Evolutionary conservation across 2,888 invertebrate genomes (phyloP).

Genomic region (Synanthedon tipuliformis): DNA sequence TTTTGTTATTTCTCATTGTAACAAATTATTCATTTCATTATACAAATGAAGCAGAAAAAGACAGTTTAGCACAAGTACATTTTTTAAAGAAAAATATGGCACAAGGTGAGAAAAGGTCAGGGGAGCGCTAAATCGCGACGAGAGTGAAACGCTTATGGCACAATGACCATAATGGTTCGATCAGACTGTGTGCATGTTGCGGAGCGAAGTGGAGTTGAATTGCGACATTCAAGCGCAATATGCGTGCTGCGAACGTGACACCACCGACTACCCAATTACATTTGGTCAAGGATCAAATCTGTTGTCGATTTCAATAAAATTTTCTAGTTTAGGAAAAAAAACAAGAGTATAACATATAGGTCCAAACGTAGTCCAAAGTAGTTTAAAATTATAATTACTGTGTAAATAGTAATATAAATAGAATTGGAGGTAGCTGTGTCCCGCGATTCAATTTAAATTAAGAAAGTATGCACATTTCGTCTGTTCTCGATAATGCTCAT

Average conservation of each 20-base stretch:
- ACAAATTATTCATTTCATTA: neutral
- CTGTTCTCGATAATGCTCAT: no score
- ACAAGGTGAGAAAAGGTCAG: slow-evolving; percentile 25
- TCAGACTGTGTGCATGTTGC: slow-evolving; percentile 26
- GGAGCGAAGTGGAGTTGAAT: slow-evolving; percentile 13
- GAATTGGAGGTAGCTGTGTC: no score
- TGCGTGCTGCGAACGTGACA: slow-evolving; percentile 27
- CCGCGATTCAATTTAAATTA: no score
- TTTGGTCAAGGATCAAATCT: slow-evolving; percentile 33
- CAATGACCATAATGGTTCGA: slow-evolving; percentile 51
- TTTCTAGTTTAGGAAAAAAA: neutral
- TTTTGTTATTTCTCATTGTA: neutral
- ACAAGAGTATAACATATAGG: neutral
- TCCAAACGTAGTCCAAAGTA: no score
- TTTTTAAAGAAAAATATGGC: slow-evolving; percentile 13
- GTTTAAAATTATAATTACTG: no score
- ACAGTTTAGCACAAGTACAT: no score
- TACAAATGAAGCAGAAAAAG: no score
- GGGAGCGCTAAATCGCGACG: slow-evolving; percentile 22
- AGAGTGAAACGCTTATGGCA: slow-evolving; percentile 43
- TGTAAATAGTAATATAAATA: no score
- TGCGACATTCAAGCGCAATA: slow-evolving; percentile 49
- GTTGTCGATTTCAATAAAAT: neutral
- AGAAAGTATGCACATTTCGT: no score
- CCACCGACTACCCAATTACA: slow-evolving; percentile 15